Evolutionary conservation across 2,113 vertebrate genomes (phyloP).

Genomic region (Antennarius striatus): DNA sequence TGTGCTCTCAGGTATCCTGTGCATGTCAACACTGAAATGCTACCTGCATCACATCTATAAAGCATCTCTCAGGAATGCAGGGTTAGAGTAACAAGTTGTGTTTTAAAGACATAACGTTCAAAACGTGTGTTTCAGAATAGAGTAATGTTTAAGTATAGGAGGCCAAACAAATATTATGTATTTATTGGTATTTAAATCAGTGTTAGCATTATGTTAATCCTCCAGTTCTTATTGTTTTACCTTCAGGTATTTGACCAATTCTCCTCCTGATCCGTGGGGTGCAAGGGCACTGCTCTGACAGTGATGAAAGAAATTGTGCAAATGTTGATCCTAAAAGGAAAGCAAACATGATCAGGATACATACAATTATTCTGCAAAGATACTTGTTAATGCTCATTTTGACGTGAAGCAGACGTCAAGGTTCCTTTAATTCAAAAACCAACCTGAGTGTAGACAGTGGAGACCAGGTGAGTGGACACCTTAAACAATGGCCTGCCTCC

Average conservation of each 20-base stretch:
- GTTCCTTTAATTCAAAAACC: background rate
- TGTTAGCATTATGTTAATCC: background rate
- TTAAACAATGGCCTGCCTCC: conserved; percentile 92
- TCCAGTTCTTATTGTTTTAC: conserved; percentile 68
- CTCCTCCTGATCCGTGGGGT: conserved; percentile 84
- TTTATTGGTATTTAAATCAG: background rate
- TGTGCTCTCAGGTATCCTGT: too few relatives aligned
- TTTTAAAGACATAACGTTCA: background rate
- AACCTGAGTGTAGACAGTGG: conserved; percentile 97
- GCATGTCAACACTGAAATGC: too few relatives aligned
- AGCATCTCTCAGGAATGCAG: too few relatives aligned
- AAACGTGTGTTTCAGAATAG: background rate
- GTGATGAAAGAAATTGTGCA: conserved; percentile 98
- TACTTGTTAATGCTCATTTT: background rate
- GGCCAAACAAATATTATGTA: too few relatives aligned
- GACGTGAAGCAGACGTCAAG: background rate
- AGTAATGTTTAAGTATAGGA: too few relatives aligned
- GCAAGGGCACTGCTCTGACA: conserved; percentile 87
- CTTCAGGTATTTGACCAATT: conserved; percentile 97
- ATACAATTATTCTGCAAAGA: background rate
- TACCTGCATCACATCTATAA: too few relatives aligned
- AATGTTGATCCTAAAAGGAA: conserved; percentile 90
- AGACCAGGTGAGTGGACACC: conserved; percentile 93
- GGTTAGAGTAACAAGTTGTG: too few relatives aligned
- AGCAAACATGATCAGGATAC: background rate